Evolutionary conservation across 1,140 invertebrate genomes (phyloP).

Genomic region (Chymomyza costata): DNA sequence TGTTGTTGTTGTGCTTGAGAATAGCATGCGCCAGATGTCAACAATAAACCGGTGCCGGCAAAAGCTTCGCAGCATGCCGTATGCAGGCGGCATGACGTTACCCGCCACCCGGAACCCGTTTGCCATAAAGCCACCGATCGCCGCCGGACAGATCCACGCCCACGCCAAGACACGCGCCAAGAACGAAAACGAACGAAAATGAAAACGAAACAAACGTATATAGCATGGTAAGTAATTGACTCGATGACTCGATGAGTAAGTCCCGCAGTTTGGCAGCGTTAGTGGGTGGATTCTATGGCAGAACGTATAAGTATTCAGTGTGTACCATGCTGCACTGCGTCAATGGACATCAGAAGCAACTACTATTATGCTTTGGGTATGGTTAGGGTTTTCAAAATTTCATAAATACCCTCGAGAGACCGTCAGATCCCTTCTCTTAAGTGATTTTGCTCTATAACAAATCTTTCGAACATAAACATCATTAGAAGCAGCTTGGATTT

Average conservation of each 20-base stretch:
- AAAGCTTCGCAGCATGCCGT: constrained; percentile 5
- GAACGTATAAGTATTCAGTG: no score
- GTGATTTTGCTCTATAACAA: no score
- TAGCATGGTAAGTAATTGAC: constrained; percentile 18
- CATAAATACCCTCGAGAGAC: no score
- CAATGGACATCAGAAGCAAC: no score
- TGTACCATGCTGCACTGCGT: no score
- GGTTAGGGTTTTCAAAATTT: no score
- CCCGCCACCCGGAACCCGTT: background rate
- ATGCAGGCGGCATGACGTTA: background rate
- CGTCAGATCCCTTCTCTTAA: no score
- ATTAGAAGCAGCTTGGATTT: no score
- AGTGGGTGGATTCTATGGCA: no score
- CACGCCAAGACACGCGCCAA: constrained; percentile 65
- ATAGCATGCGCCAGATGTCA: constrained; percentile 11
- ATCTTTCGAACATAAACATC: no score
- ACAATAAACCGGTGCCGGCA: constrained; percentile 7
- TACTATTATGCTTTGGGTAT: no score
- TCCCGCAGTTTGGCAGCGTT: constrained; percentile 5
- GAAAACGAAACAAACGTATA: background rate
- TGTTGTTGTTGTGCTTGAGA: no score
- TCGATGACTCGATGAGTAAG: constrained; percentile 24
- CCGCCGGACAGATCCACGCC: constrained; percentile 53
- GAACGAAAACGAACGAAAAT: constrained; percentile 22
- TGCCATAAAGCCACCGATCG: constrained; percentile 2